These are phyloP conservation scores for Agonopterix subpropinquella DNA, from an alignment of 2,888 invertebrate species.

Conservation along the genomic window DNA sequence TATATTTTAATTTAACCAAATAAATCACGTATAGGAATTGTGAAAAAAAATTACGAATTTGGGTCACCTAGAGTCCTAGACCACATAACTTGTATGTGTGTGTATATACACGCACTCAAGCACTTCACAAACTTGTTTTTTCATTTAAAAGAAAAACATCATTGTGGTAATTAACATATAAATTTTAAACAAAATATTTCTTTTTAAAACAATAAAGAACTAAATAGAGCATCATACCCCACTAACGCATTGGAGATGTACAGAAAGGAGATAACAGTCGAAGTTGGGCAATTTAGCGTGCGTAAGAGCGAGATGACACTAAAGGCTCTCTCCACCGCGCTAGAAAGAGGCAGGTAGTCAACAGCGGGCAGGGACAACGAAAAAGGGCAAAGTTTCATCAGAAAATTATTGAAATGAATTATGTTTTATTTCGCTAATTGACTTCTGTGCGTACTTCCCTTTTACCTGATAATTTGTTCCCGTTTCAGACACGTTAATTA, in stretches of 20 bases:
- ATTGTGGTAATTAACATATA: no score
- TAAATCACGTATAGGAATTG: no score
- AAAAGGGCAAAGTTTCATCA: conserved; percentile 45
- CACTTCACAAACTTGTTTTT: no score
- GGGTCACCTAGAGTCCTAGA: no score
- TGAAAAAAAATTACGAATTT: no score
- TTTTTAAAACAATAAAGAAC: not conserved
- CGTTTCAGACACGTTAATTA: conserved; percentile 35
- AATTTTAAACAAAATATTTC: no score
- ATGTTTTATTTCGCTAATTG: conserved; percentile 56
- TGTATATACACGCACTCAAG: no score
- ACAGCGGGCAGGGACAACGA: conserved; percentile 21
- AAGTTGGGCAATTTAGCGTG: conserved; percentile 44
- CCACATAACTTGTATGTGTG: no score
- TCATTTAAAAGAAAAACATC: no score
- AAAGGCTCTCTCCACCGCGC: conserved; percentile 14
- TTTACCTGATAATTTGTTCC: conserved; percentile 32
- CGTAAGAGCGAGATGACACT: conserved; percentile 35
- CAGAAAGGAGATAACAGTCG: conserved; percentile 50
- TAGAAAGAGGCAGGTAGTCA: conserved; percentile 19
- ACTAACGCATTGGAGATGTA: conserved; percentile 30
- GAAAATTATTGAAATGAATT: conserved; percentile 57
- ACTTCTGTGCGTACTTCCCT: conserved; percentile 20
- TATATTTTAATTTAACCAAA: no score
- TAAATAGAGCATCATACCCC: conserved; percentile 22